These are phyloP conservation scores for Notarius lentiginosus DNA, from an alignment of 2,113 vertebrate genomes.

Conservation along the genomic window DNA sequence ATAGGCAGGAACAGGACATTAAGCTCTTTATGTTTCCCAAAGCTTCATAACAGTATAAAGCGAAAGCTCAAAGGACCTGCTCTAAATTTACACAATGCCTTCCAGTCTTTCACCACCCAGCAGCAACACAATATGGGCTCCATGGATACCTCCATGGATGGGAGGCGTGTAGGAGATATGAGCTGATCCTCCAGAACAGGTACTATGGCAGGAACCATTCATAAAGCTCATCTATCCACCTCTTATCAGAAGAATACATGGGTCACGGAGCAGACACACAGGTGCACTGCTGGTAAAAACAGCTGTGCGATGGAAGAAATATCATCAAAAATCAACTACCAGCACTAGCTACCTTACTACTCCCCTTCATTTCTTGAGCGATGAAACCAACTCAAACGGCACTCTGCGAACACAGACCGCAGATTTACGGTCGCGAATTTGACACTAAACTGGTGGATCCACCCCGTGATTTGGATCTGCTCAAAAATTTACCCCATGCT, in stretches of 20 bases:
- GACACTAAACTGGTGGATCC: too few relatives aligned
- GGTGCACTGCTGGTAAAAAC: background rate
- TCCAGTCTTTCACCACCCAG: background rate
- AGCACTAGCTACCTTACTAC: background rate
- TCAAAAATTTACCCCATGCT: too few relatives aligned
- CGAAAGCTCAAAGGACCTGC: background rate
- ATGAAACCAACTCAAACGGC: background rate
- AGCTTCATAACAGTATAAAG: constrained; percentile 8
- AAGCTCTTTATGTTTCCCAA: background rate
- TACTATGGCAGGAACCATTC: background rate
- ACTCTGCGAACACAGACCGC: too few relatives aligned
- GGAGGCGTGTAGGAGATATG: background rate
- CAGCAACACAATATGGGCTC: background rate
- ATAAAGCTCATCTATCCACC: constrained; percentile 6
- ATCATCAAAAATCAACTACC: background rate
- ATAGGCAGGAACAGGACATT: background rate
- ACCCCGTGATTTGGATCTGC: too few relatives aligned
- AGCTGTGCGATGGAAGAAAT: background rate
- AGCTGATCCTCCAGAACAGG: background rate
- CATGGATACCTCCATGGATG: constrained; percentile 28
- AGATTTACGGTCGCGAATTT: too few relatives aligned
- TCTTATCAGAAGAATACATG: background rate
- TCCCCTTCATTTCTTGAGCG: background rate
- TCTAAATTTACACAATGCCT: background rate
- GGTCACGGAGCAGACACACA: background rate